Evolutionary conservation across 2,113 vertebrate genomes (phyloP), one percentile per base, ranked within the genome.

Genomic region (Tenebrosternarchus preto): DNA sequence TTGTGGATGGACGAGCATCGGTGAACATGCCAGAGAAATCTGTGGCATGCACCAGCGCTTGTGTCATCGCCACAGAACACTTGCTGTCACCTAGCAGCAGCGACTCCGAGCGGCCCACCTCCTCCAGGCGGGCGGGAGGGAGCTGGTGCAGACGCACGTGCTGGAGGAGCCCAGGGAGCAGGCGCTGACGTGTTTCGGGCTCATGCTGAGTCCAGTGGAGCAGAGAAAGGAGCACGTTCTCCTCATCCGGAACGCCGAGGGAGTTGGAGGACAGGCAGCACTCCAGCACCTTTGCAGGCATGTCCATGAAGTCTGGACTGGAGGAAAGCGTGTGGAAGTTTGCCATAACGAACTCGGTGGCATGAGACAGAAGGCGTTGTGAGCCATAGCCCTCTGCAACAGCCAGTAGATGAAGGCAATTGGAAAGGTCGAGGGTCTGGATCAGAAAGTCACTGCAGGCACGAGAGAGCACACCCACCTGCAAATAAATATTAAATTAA

Each of bases 381-480:
- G 96, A 97, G 55, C 97, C 97, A 0, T 99, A 99, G 79, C 93
- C 96, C 89, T 99, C 97, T 12, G 95, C 96, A 0, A 99, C 82
- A 43, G 94, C 95, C 85, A 97, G 83, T 73, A 99, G 91, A 57
- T 95, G 94, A 81, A 99, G 93, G 85, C 97, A 98, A 85, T 98
- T 99, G 80, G 87, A 91, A 12, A 97, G 91, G 89, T 96, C 95
- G 77, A 98, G 92, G 53, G 91, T 95, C 90, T 93, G 94, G 88
- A 96, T 94, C 87, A 99, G 91, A 89, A 97, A 99, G 91, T 98
- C 95, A 88, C 96, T 95, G 92, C 98, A 99, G 43, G 96, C 96
- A 89, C 90, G 94, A 61, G 93, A 95, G 83, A 99, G 92, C 81
- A 95, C 91, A 19, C 95, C 89, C 39, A 97, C 95, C 92, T 99